A percentile compares a stretch with the other conserved stretches of the same genome.
These are phyloP conservation scores for Distichodus sexfasciatus DNA, from an alignment of 2,797 vertebrate species.

Conservation along the genomic window DNA sequence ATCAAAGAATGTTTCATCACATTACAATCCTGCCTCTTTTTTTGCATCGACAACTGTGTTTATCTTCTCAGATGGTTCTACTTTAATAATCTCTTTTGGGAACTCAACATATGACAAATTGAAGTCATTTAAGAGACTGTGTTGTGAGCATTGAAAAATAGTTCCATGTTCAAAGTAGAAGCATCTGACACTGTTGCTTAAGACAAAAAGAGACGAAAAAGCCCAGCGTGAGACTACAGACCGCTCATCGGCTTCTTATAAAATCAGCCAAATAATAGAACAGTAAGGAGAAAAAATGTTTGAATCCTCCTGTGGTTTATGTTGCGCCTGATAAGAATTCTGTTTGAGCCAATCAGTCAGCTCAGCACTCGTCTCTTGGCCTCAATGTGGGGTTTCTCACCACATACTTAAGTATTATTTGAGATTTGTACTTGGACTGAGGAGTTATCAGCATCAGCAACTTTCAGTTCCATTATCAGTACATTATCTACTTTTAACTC, in stretches of 20 bases:
- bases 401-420: constrained; percentile 38
- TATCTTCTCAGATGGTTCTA: background rate
- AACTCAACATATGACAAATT: background rate
- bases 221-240: background rate
- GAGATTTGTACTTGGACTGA: too few species aligned
- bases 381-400: constrained; percentile 24
- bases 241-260: constrained; percentile 1
- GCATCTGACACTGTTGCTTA: background rate
- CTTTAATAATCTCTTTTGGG: background rate
- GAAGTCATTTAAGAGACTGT: background rate
- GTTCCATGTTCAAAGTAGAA: constrained; percentile 1
- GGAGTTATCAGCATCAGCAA: too few species aligned
- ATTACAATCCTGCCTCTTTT: too few species aligned
- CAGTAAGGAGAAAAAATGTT: background rate
- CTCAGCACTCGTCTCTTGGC: constrained; percentile 26
- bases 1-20: too few species aligned
- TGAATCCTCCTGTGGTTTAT: constrained; percentile 23
- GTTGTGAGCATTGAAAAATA: background rate
- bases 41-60: background rate
- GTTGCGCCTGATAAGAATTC: constrained; percentile 30
- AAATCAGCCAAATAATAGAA: constrained; percentile 37
- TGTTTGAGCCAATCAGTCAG: constrained; percentile 18
- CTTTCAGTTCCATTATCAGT: too few species aligned
- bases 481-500: too few species aligned
- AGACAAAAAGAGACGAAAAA: background rate